Conservation (phyloP, 2,888 invertebrate genomes). For the Calliphora vomitoria region DNA sequence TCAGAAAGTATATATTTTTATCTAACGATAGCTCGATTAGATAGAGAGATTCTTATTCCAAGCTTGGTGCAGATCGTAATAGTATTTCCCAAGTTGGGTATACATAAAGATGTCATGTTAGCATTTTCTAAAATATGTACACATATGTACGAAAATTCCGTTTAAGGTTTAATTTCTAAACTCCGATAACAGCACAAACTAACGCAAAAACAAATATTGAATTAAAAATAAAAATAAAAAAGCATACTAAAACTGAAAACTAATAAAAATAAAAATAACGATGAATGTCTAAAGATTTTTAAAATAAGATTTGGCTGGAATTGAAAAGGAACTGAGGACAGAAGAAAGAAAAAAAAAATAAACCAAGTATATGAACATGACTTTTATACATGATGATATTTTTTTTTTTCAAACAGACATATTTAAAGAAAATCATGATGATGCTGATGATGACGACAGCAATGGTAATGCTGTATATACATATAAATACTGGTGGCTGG, state of each 20-base stretch:
- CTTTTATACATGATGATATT: constrained; percentile 69
- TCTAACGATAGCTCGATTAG: too few species aligned
- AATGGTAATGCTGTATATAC: constrained; percentile 41
- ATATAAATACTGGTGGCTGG: constrained; percentile 16
- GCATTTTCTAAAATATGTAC: too few species aligned
- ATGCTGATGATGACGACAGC: constrained; percentile 40
- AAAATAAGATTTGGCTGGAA: constrained; percentile 69
- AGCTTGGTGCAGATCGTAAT: too few species aligned
- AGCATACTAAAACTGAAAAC: constrained; percentile 34
- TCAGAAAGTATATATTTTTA: too few species aligned
- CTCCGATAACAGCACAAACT: constrained; percentile 40
- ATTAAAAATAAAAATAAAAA: constrained; percentile 30
- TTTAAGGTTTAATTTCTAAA: constrained; percentile 51
- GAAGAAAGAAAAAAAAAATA: constrained; percentile 12
- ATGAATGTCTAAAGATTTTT: constrained; percentile 73
- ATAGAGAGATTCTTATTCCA: too few species aligned
- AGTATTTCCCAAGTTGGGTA: too few species aligned
- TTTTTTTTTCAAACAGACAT: constrained; percentile 40
- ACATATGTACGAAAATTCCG: too few species aligned
- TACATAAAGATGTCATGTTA: too few species aligned
- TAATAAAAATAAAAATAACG: constrained; percentile 67
- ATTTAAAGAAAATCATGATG: constrained; percentile 51
- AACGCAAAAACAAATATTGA: constrained; percentile 62
- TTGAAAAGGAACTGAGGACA: constrained; percentile 52
- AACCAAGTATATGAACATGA: constrained; percentile 66